Evolutionary conservation across 2,113 vertebrate genomes (phyloP), one percentile per base, ranked within the genome.

Genomic region (Numida meleagris): DNA sequence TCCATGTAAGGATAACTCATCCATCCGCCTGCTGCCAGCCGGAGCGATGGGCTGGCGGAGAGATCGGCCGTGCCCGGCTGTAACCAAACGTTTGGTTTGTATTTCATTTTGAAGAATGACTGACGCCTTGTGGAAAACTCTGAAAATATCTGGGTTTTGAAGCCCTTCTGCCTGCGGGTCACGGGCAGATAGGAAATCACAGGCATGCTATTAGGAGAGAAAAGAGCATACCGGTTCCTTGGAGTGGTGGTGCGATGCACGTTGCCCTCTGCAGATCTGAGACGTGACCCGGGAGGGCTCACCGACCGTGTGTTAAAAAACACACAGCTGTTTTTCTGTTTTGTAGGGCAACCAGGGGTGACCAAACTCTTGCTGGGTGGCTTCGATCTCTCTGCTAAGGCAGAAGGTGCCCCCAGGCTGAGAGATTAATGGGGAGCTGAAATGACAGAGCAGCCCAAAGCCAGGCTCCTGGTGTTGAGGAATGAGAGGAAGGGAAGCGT

Each of bases 241-340:
- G 1, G 42, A 13, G 63, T 0, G 0, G 73, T 58, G 38, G 5
- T 0, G 0, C 5, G 58, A 10, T 21, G 53, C 40, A 0, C 10
- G 38, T 76, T 12, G 4, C 12, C 25, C 33, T 63, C 48, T 62
- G 13, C 3, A 3, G 5, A 9, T 9, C 3, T 33, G 34, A 45
- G 25, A 5, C 8, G 23, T 50, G 45, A 42, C 23, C 46, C 50
- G 25, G 40, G 45, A 61, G 36, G 48, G 6, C 20, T 75, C 31
- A n/a, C 13, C 14, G 71, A 7, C 1, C 31, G 16, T 2, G 9
- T 34, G 33, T 48, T 72, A 5, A 70, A 79, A 59, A 73, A 42
- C 33, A 14, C 19, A 61, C 40, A 7, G 9, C 24, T 9, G 1
- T 15, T 50, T 38, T 72, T 50, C 1, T 17, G 8, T 31, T 42